phyloP scores from a whole-genome alignment of 30 jellyfish, hydroid and myxozoan species.

The Mastigias papua region DNA sequence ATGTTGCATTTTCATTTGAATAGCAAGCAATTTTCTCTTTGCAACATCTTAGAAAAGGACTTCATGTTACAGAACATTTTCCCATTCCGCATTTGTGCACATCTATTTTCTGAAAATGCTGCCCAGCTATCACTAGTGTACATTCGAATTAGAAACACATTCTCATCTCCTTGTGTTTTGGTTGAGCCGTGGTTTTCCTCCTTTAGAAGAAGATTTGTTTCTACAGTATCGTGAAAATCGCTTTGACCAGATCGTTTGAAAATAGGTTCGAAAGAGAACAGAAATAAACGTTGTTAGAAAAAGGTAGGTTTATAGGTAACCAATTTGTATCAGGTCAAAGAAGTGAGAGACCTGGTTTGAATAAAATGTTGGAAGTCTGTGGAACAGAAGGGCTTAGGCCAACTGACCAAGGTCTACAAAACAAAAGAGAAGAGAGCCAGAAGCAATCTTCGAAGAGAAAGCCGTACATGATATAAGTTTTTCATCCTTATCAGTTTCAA shows the following conservation, averaged over 20 bases:
- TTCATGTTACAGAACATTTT: background rate
- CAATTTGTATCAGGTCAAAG: background rate
- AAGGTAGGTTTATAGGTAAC: background rate
- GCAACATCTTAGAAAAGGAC: background rate
- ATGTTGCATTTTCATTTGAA: background rate
- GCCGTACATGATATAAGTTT: background rate
- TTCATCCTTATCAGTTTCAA: background rate
- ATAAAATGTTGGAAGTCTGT: background rate
- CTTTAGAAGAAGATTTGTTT: background rate
- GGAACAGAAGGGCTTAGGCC: slow-evolving; percentile 8
- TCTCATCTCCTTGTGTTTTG: background rate
- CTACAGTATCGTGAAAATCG: background rate
- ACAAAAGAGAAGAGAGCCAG: slow-evolving; percentile 3
- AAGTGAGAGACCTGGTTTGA: background rate
- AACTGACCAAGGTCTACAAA: background rate
- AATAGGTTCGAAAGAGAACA: background rate
- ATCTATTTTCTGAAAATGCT: background rate
- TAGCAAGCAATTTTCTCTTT: background rate
- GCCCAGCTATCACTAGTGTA: background rate
- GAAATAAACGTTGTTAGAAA: background rate
- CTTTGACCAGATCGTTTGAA: background rate
- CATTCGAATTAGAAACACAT: background rate
- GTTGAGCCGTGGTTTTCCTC: background rate
- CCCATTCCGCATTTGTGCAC: background rate
- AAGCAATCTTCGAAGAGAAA: background rate